Conservation (phyloP, 2,113 vertebrate genomes). For the Alligator sinensis region DNA sequence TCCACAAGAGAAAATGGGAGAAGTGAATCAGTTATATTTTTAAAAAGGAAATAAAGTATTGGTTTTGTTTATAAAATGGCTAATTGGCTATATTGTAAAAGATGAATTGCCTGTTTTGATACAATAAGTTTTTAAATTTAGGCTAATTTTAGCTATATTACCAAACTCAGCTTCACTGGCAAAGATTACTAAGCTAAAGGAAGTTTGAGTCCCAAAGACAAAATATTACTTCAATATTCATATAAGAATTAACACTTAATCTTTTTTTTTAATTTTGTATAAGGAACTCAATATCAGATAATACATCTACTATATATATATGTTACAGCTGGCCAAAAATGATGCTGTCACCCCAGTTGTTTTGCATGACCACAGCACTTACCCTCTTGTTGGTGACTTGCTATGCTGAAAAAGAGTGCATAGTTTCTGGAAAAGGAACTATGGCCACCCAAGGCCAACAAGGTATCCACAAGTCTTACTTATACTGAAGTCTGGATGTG, state of each 20-base stretch:
- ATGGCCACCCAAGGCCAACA: neutral
- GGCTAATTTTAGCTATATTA: neutral
- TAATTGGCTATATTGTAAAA: neutral
- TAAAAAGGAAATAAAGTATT: neutral
- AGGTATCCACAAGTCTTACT: neutral
- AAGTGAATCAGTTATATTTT: neutral
- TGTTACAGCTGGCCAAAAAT: neutral
- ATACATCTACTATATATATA: neutral
- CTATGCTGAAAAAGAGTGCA: neutral
- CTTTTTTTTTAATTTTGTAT: neutral
- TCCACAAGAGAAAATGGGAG: neutral
- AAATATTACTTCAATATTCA: neutral
- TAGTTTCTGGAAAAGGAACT: fast-evolving
- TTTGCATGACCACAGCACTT: constrained; percentile 22
- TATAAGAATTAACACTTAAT: too few relatives aligned
- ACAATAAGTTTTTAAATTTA: neutral
- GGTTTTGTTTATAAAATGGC: neutral
- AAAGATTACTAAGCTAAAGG: fast-evolving
- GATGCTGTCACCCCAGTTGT: neutral
- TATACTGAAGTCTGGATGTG: neutral
- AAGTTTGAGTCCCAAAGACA: neutral
- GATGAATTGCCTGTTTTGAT: neutral
- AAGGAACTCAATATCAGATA: neutral
- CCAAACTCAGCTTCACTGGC: neutral
- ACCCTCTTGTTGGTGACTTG: neutral